These are phyloP conservation scores for Bactericera cockerelli DNA, from an alignment of 1,140 invertebrate genomes.

Conservation along the genomic window DNA sequence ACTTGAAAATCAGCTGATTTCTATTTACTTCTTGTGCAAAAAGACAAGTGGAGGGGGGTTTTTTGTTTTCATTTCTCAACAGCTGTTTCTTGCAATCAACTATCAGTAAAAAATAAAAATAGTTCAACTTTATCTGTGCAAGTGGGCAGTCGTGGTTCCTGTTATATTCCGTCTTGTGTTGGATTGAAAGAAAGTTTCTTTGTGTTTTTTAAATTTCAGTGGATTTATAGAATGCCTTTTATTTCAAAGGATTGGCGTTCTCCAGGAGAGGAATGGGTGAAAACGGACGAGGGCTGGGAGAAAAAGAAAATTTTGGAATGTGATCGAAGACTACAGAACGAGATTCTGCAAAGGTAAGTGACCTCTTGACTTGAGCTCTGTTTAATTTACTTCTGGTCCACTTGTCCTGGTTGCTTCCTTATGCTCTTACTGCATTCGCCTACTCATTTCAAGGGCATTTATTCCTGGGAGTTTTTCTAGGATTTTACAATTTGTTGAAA, in stretches of 20 bases:
- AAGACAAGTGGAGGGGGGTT: neutral
- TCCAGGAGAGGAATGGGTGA: constrained; percentile 94
- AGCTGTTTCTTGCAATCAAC: neutral
- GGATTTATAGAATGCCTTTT: constrained; percentile 69
- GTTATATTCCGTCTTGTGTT: no score
- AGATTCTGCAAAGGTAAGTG: constrained; percentile 1
- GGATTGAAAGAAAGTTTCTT: neutral
- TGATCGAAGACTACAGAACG: constrained; percentile 22
- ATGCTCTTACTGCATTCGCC: no score
- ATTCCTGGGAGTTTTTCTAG: no score
- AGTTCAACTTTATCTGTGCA: constrained; percentile 1
- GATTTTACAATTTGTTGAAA: no score
- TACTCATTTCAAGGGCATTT: no score
- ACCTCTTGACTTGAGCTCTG: neutral
- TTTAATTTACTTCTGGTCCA: constrained; percentile 14
- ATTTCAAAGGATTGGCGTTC: constrained; percentile 86
- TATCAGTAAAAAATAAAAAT: neutral
- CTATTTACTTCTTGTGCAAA: no score
- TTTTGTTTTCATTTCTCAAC: neutral
- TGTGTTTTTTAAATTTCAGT: neutral
- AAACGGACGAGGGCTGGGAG: constrained; percentile 92
- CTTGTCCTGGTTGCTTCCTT: constrained; percentile 20
- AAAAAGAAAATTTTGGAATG: constrained; percentile 83
- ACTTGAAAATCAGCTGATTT: no score
- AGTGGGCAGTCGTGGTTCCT: constrained; percentile 1